Percentiles rank a stretch among this genome's conserved stretches.
Evolutionary conservation across 2,113 vertebrate species (phyloP).

Genomic region (Cairina moschata): DNA sequence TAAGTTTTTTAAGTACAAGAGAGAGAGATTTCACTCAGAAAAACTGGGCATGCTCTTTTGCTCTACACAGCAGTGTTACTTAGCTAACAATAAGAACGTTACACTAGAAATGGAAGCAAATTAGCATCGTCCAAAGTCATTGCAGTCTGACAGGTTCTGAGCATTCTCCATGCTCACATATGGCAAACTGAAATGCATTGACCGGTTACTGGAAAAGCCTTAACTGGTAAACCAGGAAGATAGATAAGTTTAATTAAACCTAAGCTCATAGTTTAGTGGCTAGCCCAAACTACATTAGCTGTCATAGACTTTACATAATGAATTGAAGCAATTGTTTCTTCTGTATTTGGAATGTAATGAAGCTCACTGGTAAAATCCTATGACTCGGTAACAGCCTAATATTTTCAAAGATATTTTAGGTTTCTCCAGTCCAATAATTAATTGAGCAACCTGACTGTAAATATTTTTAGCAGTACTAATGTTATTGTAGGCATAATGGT

Average conservation of each 20-base stretch:
- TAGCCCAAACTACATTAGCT: not conserved
- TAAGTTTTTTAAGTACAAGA: not conserved
- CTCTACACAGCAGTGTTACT: not conserved
- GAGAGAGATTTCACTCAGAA: not conserved
- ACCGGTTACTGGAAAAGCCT: not conserved
- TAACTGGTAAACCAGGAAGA: not conserved
- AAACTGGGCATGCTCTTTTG: not conserved
- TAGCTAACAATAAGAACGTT: not conserved
- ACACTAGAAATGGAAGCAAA: not conserved
- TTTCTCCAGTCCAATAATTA: not conserved
- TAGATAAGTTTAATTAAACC: not conserved
- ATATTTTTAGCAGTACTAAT: slow-evolving; percentile 17
- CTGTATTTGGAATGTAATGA: not conserved
- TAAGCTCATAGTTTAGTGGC: not conserved
- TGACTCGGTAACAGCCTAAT: not conserved
- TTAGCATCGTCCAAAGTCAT: not conserved
- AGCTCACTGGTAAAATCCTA: not conserved
- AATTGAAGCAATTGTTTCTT: not conserved
- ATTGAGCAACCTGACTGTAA: not conserved
- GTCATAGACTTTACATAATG: not conserved
- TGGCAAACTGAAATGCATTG: not conserved
- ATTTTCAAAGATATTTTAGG: not conserved
- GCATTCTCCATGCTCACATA: not conserved
- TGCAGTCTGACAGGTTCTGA: not conserved
- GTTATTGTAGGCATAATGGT: not conserved